Evolutionary conservation across 2,888 invertebrate genomes (phyloP).

Genomic region (Emmelina monodactyla): DNA sequence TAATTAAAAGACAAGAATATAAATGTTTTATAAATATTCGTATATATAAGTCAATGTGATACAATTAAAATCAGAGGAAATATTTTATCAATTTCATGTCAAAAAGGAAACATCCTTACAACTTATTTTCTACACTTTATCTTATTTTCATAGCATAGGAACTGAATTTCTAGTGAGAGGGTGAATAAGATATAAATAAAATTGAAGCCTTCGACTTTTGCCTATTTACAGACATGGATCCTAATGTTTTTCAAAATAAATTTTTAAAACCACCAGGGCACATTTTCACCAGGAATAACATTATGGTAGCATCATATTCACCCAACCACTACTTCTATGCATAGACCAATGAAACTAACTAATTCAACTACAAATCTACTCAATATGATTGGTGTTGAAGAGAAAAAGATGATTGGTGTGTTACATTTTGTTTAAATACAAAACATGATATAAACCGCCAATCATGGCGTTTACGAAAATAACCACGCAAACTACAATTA

Average conservation of each 20-base stretch:
- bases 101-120: conserved; percentile 59
- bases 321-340: conserved; percentile 33
- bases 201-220: too few species aligned
- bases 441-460: too few species aligned
- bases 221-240: conserved; percentile 3
- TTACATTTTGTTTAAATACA: too few species aligned
- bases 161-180: conserved; percentile 37
- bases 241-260: conserved; percentile 7
- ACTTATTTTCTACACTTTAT: conserved; percentile 65
- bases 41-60: conserved; percentile 64
- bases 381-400: too few species aligned
- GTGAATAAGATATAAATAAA: conserved; percentile 20
- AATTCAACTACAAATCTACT: conserved; percentile 23
- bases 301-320: conserved; percentile 19
- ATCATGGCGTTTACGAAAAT: too few species aligned
- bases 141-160: conserved; percentile 45
- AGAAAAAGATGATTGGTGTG: too few species aligned
- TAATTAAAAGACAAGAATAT: conserved; percentile 20
- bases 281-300: not conserved
- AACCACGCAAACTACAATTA: too few species aligned
- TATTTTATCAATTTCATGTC: conserved; percentile 61
- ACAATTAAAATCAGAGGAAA: conserved; percentile 64
- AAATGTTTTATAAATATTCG: conserved; percentile 66
- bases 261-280: not conserved
- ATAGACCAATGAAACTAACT: too few species aligned